Percentiles rank a stretch among this genome's conserved stretches.
phyloP scores from a whole-genome alignment of 2,797 vertebrate species.

The Acanthornis magna region DNA sequence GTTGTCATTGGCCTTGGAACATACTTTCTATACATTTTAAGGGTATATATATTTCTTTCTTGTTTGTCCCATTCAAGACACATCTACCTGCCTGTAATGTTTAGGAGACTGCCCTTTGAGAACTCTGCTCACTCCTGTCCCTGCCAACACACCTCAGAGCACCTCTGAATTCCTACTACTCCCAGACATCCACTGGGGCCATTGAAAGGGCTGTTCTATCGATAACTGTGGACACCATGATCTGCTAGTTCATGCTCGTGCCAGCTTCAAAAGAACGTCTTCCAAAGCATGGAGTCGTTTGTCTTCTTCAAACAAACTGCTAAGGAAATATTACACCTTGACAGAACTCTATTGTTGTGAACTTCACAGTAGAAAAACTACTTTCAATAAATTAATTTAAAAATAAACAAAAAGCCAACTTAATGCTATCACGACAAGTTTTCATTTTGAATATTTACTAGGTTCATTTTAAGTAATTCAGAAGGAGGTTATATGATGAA shows the following conservation, averaged over 20 bases:
- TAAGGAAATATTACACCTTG: not conserved
- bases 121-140: not conserved
- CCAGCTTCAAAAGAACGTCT: not conserved
- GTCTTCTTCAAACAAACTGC: not conserved
- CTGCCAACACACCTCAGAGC: not conserved
- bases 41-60: not conserved
- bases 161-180: not conserved
- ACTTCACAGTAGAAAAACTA: not conserved
- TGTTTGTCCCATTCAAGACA: not conserved
- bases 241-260: not conserved
- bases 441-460: not conserved
- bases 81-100: not conserved
- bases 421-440: not conserved
- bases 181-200: not conserved
- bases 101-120: not conserved
- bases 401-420: not conserved
- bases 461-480: not conserved
- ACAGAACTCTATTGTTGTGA: not conserved
- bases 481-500: not conserved
- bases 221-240: not conserved
- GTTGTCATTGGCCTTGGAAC: not conserved
- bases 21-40: not conserved
- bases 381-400: not conserved
- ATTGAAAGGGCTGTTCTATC: accelerated
- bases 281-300: not conserved